These are phyloP conservation scores for Cyrtorhinus lividipennis DNA, from an alignment of 1,140 invertebrate genomes.

Conservation along the genomic window DNA sequence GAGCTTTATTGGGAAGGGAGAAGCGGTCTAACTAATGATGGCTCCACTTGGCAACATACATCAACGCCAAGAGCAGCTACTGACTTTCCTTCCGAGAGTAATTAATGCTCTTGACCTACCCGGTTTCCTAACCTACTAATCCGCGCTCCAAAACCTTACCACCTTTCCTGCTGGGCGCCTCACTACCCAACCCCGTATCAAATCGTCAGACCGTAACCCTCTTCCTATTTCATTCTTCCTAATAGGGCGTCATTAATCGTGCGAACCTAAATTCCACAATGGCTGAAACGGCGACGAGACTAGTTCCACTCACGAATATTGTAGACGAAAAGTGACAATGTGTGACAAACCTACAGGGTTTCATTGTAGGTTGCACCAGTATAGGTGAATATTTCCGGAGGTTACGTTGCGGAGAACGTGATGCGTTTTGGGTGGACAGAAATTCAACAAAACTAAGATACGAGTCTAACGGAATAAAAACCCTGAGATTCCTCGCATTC, in stretches of 20 bases:
- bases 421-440: too few species aligned
- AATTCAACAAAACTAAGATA: too few species aligned
- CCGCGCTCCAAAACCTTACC: conserved; percentile 1
- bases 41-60: conserved; percentile 15
- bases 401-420: too few species aligned
- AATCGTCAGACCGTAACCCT: neutral
- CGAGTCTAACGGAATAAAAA: too few species aligned
- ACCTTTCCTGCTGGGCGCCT: neutral
- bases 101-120: conserved; percentile 14
- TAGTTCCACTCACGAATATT: too few species aligned
- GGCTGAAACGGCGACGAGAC: too few species aligned
- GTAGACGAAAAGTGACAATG: too few species aligned
- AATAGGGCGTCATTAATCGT: conserved; percentile 1
- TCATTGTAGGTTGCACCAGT: too few species aligned
- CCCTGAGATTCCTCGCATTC: too few species aligned
- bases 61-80: conserved; percentile 17
- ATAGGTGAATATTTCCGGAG: too few species aligned
- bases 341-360: too few species aligned
- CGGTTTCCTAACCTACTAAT: conserved; percentile 17
- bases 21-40: conserved; percentile 15
- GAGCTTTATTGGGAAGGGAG: conserved; percentile 10
- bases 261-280: too few species aligned
- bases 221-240: neutral
- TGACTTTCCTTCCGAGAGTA: conserved; percentile 13
- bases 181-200: neutral